A percentile compares a stretch with the other conserved stretches of the same genome.
Evolutionary conservation across 1,140 invertebrate species (phyloP).

Genomic region (Ganaspis sp.): DNA sequence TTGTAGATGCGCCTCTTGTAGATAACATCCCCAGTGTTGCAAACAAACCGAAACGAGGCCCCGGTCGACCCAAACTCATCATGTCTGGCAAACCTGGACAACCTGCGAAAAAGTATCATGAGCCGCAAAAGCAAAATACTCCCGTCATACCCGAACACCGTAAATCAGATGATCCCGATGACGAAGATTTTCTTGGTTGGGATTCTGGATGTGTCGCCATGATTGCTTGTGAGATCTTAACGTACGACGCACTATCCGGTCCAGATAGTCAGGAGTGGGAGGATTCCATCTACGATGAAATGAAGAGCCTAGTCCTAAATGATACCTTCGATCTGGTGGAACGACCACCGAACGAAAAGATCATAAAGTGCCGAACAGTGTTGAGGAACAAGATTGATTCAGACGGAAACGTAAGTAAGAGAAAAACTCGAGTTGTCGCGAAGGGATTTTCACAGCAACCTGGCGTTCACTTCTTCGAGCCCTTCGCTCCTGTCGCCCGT

Average conservation of each 20-base stretch:
- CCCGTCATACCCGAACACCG: not conserved
- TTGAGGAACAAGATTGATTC: constrained; percentile 57
- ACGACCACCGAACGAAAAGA: not conserved
- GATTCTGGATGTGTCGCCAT: constrained; percentile 17
- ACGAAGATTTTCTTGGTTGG: not conserved
- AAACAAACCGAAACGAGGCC: not conserved
- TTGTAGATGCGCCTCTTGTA: not conserved
- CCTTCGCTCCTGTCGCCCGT: constrained; percentile 30
- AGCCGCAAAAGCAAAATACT: not conserved
- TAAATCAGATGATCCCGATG: not conserved
- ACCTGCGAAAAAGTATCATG: constrained; percentile 9
- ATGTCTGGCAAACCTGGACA: not conserved
- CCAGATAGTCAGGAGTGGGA: constrained; percentile 39
- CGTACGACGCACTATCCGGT: constrained; percentile 35
- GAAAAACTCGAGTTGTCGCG: constrained; percentile 32
- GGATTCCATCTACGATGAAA: constrained; percentile 40
- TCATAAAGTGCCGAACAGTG: constrained; percentile 52
- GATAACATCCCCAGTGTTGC: not conserved
- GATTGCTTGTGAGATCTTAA: constrained; percentile 34
- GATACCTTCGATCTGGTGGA: constrained; percentile 41
- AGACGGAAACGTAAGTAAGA: constrained; percentile 34
- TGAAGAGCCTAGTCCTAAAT: constrained; percentile 32
- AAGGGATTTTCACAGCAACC: constrained; percentile 18
- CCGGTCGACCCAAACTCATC: not conserved
- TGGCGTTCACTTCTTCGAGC: constrained; percentile 17